Conservation (phyloP, 2,888 invertebrate species). For the Polymixis lichenea region DNA sequence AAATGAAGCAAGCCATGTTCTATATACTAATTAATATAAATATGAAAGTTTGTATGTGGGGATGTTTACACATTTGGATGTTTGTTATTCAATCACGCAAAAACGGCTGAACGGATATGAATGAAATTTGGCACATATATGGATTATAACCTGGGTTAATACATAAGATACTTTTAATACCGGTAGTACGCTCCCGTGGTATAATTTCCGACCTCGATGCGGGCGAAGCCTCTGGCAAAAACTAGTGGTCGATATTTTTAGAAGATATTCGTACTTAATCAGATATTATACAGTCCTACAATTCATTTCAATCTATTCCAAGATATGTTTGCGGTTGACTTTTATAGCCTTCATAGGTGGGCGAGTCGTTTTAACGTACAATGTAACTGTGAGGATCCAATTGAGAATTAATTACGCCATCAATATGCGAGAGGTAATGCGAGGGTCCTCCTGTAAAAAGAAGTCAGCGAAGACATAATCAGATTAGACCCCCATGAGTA, state of each 20-base stretch:
- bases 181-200: too few relatives aligned
- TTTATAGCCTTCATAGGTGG: constrained; percentile 60
- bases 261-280: neutral
- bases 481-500: constrained; percentile 25
- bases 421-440: constrained; percentile 67
- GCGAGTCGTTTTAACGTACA: constrained; percentile 52
- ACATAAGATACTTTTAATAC: too few relatives aligned
- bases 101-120: too few relatives aligned
- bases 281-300: neutral
- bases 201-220: too few relatives aligned
- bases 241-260: constrained; percentile 1
- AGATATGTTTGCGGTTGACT: constrained; percentile 17
- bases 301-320: constrained; percentile 27
- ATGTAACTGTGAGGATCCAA: constrained; percentile 44
- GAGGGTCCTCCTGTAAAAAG: constrained; percentile 15
- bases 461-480: constrained; percentile 14
- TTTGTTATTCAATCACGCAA: too few relatives aligned
- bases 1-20: neutral
- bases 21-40: too few relatives aligned
- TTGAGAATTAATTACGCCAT: constrained; percentile 68
- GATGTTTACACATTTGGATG: too few relatives aligned
- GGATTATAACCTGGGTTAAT: too few relatives aligned
- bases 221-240: too few relatives aligned
- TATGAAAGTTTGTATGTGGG: too few relatives aligned
- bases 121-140: too few relatives aligned